A percentile compares a stretch with the other conserved stretches of the same genome.
Evolutionary conservation across 2,113 vertebrate species (phyloP).

Genomic region (Urocitellus parryii): DNA sequence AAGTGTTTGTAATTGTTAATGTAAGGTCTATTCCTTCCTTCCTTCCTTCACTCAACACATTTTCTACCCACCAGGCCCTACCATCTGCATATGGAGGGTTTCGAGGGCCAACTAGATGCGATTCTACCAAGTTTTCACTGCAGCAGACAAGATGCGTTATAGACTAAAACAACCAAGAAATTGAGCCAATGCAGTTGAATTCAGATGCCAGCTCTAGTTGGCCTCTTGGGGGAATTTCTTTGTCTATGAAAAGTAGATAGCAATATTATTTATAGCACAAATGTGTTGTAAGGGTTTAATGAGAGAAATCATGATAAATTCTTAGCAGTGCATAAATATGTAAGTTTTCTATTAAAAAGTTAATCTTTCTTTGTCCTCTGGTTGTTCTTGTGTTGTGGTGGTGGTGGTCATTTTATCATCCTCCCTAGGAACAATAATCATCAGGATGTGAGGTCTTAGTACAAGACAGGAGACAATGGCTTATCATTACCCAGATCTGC

Average conservation of each 20-base stretch:
- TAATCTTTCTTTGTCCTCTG: neutral
- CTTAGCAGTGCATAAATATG: neutral
- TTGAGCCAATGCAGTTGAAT: neutral
- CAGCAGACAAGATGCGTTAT: neutral
- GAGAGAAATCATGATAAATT: neutral
- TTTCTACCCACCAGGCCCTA: neutral
- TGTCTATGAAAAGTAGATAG: neutral
- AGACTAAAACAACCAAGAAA: neutral
- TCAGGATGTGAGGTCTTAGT: neutral
- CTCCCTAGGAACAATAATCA: neutral
- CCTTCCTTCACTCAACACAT: neutral
- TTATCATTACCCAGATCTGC: conserved; percentile 37
- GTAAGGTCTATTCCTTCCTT: conserved; percentile 18
- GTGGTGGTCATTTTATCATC: neutral
- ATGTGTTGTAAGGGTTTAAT: neutral
- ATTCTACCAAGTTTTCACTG: neutral
- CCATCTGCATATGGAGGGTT: neutral
- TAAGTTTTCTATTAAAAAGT: neutral
- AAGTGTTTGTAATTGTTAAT: conserved; percentile 48
- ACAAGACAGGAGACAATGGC: neutral
- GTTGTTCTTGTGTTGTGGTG: neutral
- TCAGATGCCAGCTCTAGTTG: neutral
- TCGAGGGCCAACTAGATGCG: neutral
- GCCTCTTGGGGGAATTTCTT: neutral
- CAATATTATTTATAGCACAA: neutral